Conservation (phyloP, 2,888 invertebrate species). For the Stenodema calcarata region DNA sequence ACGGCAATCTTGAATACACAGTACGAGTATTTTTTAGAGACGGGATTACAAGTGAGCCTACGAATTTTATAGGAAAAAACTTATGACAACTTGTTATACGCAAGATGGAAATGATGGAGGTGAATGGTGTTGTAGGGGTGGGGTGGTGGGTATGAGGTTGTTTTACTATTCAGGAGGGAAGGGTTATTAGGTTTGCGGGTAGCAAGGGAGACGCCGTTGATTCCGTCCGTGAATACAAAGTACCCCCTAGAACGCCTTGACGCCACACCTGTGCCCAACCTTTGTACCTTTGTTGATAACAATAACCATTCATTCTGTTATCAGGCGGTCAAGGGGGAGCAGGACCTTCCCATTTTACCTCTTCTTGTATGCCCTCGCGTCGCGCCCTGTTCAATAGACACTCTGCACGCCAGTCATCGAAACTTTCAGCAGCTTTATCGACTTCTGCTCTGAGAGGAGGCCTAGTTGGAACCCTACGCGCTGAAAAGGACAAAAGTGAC, state of each 20-base stretch:
- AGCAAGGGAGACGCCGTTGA: constrained; percentile 6
- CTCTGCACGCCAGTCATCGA: background rate
- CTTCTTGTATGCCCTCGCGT: background rate
- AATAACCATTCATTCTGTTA: constrained; percentile 27
- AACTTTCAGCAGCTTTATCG: background rate
- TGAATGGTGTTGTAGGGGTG: background rate
- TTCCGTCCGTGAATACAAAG: constrained; percentile 20
- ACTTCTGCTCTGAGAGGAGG: background rate
- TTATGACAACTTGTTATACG: background rate
- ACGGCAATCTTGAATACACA: too few species aligned
- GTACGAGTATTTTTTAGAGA: too few species aligned
- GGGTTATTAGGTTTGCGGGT: constrained; percentile 24
- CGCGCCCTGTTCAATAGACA: background rate
- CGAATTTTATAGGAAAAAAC: background rate
- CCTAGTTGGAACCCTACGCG: background rate
- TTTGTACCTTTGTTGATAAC: constrained; percentile 26
- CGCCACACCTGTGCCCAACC: constrained; percentile 23
- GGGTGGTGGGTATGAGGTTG: background rate
- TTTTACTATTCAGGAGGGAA: constrained; percentile 20
- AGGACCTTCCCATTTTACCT: background rate
- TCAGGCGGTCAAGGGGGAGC: background rate
- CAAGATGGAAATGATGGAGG: background rate
- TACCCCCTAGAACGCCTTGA: background rate
- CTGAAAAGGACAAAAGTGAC: background rate
- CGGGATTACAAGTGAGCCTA: too few species aligned